Percentiles rank a stretch among this genome's conserved stretches.
Evolutionary conservation across 2,888 invertebrate genomes (phyloP).

Genomic region (Harpalus rufipes): DNA sequence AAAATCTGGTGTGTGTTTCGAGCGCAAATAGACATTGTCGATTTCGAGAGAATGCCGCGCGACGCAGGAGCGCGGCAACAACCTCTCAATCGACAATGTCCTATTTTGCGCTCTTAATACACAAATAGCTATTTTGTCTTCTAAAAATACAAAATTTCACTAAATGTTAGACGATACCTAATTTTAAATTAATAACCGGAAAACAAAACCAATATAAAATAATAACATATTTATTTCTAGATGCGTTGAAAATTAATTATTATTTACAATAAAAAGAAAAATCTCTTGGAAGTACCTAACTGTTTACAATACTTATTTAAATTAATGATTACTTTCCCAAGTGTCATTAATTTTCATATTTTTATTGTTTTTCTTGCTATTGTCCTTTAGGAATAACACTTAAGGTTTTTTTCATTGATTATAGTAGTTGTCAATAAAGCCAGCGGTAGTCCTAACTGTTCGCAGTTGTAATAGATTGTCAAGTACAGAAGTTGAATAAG

Average conservation of each 20-base stretch:
- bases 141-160: too few species aligned
- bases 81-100: too few species aligned
- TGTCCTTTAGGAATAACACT: neutral
- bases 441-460: conserved; percentile 40
- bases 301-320: neutral
- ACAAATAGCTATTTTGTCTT: too few species aligned
- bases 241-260: neutral
- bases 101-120: too few species aligned
- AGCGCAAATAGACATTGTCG: too few species aligned
- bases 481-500: conserved; percentile 22
- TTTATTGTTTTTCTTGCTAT: neutral
- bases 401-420: neutral
- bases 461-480: conserved; percentile 26
- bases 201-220: too few species aligned
- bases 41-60: too few species aligned
- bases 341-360: neutral
- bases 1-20: too few species aligned
- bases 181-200: too few species aligned
- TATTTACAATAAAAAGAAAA: neutral
- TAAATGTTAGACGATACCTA: too few species aligned
- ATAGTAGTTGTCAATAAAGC: conserved; percentile 16
- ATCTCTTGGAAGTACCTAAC: neutral
- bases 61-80: too few species aligned
- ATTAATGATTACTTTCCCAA: neutral
- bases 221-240: neutral